Conservation (phyloP, 2,797 vertebrate genomes). For the Erpetoichthys calabaricus region DNA sequence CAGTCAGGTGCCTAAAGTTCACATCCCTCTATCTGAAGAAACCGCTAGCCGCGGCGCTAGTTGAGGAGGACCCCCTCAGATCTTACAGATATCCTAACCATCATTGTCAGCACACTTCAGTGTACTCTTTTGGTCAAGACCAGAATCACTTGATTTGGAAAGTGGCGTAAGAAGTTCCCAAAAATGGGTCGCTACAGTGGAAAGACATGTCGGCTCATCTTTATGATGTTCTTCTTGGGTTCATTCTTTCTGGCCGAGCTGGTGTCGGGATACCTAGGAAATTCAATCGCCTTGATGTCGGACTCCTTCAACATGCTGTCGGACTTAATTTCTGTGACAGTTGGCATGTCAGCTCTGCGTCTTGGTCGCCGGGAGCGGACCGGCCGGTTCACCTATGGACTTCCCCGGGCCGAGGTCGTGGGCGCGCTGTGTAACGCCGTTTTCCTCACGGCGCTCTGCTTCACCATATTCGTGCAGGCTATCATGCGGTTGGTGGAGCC, state of each 20-base stretch:
- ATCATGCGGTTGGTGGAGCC: slow-evolving; percentile 48
- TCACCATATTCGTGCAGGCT: slow-evolving; percentile 61
- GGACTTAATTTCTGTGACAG: slow-evolving; percentile 57
- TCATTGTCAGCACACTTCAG: no score
- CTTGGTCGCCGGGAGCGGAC: slow-evolving; percentile 43
- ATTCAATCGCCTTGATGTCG: slow-evolving; percentile 64
- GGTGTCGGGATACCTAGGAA: slow-evolving; percentile 61
- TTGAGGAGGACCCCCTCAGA: no score
- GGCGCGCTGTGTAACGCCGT: slow-evolving; percentile 64
- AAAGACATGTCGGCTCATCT: slow-evolving; percentile 57
- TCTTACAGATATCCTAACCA: no score
- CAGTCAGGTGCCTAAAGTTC: no score
- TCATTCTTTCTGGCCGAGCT: slow-evolving; percentile 65
- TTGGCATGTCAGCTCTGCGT: slow-evolving; percentile 45
- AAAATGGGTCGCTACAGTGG: slow-evolving; percentile 62
- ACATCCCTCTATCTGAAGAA: no score
- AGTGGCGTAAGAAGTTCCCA: no score
- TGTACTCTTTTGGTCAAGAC: no score
- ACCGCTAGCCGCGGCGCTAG: no score
- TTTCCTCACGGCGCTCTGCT: slow-evolving; percentile 61
- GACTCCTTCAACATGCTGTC: slow-evolving; percentile 76
- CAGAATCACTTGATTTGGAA: no score
- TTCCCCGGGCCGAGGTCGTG: slow-evolving; percentile 57
- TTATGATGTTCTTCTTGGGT: slow-evolving; percentile 60
- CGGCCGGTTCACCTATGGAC: slow-evolving; percentile 46